phyloP scores from a whole-genome alignment of 2,113 vertebrate genomes.

The Cynocephalus volans region DNA sequence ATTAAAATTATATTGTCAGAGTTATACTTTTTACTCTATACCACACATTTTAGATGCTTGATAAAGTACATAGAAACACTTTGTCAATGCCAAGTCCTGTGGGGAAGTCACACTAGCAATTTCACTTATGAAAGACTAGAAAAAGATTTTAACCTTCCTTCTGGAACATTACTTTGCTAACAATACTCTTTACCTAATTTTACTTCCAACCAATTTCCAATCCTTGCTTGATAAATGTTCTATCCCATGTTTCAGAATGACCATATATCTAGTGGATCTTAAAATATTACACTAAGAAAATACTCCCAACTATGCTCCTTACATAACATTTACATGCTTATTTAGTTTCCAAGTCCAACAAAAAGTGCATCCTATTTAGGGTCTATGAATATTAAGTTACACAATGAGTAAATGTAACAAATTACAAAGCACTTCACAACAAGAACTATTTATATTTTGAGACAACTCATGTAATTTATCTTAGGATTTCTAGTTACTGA shows the following conservation, averaged over 20 bases:
- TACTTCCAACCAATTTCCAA: neutral
- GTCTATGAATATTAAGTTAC: neutral
- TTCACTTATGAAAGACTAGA: neutral
- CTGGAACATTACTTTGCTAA: too few species aligned
- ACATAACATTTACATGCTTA: neutral
- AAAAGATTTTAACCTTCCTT: neutral
- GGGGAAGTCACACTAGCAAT: neutral
- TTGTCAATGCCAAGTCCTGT: neutral
- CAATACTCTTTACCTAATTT: neutral
- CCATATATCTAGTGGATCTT: neutral
- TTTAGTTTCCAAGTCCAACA: neutral
- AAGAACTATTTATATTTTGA: neutral
- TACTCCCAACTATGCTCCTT: neutral
- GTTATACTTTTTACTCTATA: neutral
- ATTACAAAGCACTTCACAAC: neutral
- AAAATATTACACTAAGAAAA: neutral
- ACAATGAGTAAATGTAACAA: neutral
- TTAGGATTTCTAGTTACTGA: neutral
- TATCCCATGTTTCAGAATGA: neutral
- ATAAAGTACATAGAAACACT: neutral
- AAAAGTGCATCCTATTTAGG: neutral
- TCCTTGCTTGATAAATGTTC: neutral
- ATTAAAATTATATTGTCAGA: neutral
- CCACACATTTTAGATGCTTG: neutral
- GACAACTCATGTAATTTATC: neutral